Base-by-base conservation (phyloP, 2,797 vertebrate genomes). In the Lophius americanus region DNA sequence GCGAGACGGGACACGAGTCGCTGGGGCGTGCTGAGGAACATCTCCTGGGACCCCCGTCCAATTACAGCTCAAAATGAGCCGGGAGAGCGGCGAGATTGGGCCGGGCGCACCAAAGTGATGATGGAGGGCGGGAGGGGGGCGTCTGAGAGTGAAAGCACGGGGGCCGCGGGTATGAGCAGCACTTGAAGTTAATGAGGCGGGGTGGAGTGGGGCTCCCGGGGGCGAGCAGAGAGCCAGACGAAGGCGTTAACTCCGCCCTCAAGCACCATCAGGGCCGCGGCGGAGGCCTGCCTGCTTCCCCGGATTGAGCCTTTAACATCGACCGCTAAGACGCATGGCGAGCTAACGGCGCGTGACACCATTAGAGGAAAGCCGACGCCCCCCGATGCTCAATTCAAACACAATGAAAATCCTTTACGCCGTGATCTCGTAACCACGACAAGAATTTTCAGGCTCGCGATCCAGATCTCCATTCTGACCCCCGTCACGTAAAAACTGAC, bases 51-150 rank as follows among this genome's bases (percentile, higher is more conserved):
- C 76, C 23, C 76, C 82, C 68, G 87, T 91, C 87, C 89, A 92
- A 92, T 92, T 92, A 92, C 90, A 88, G 86, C 86, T 86, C 79
- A 91, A 90, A 92, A 91, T 92, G 91, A 91, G 86, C 64, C 82
- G 36, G 69, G 84, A 84, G 89, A 85, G 79, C 32, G 35, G 3
- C 3, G 71, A 86, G 82, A 90, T 89, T 86, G 91, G 83, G 83
- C 79, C 77, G 82, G 81, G 82, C 64, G 66, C 83, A 60, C 81
- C 51, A 33, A 83, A 68, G 83, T 82, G 83, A 80, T 68, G 79
- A 83, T 67, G 69, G 82, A 73, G 44, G 60, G 52, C 51, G 65
- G 52, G 50, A 37, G 73, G 59, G 74, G 72, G 68, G 8, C 5
- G 51, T n/a, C 38, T 12, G 58, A 60, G 71, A 75, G 79, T 75